Base-by-base conservation (phyloP, 2,113 vertebrate species). In the Crypturellus undulatus region DNA sequence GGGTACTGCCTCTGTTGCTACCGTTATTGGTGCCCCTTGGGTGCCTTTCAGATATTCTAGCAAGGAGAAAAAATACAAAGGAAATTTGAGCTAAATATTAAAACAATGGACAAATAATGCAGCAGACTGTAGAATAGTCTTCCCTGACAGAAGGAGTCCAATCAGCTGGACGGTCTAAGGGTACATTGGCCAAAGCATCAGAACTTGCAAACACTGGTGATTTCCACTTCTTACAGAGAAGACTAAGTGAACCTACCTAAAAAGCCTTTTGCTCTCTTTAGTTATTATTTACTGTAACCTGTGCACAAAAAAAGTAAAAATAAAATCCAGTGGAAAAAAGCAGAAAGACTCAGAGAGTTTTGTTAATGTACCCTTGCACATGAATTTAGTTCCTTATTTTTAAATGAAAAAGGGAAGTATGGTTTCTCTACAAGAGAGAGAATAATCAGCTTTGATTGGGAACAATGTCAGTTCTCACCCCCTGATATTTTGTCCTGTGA, bases 121-220 rank as follows among this genome's bases (percentile, higher is more conserved):
- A 65, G 20, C 45, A 47, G 8, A 8, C 4, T 56, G 2, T 3
- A 30, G 19, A 42, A 58, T 6, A 22, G 3, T 13, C 6, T 58
- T 14, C n/a, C 10, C 24, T 12, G 49, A 38, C 10, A 68, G 4
- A 6, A 60, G 10, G 52, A 78, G 13, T 20, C 47, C 32, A 73
- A 18, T 5, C 36, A 78, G 17, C 28, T 42, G 21, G 19, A 34
- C n/a, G 4, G 3, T 52, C 64, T 58, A 36, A 26, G 38, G 45
- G 4, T 7, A 3, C 26, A 25, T 34, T 81, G 47, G 54, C 36
- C 49, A 54, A 76, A 89, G 64, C 3, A 10, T 10, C 43, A 58
- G 47, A 69, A 9, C 3, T 11, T 13, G 15, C 32, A 62, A 25
- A 54, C 4, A 6, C 30, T 16, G 7, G 6, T 0, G 0, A 12